Evolutionary conservation across 2,113 vertebrate species (phyloP), one percentile per base, ranked within the genome.

Genomic region (Ornithorhynchus anatinus): DNA sequence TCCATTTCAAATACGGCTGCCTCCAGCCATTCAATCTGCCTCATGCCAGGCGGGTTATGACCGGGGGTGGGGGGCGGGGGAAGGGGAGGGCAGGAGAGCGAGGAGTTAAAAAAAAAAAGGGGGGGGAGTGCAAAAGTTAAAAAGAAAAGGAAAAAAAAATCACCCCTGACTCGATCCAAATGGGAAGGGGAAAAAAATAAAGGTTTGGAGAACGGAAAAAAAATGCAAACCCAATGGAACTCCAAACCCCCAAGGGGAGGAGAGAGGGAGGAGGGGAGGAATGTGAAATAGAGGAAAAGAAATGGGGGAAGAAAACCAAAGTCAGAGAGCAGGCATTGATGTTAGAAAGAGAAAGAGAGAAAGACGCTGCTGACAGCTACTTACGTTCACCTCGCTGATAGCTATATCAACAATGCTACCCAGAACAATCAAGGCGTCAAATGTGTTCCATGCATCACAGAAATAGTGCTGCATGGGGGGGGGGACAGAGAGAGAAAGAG

Each of bases 321-420:
- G 78, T 78, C 79, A 86, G 69, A 92, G 90, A 91, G 92, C 94
- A 95, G 92, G 93, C 95, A 95, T 90, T 92, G 94, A 95, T 91
- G 94, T 94, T 92, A 94, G 79, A 69, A 20, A n/a, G n/a, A n/a
- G n/a, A n/a, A n/a, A n/a, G n/a, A n/a, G 91, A 92, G 91, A 94
- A 89, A 94, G 94, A 94, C 94, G 94, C 94, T n/a, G n/a, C n/a
- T n/a, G n/a, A n/a, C 92, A 87, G 91, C 94, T 99, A 98, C 98
- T 99, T 98, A 98, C 96, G 96, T 98, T 97, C 95, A 97, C 96
- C 95, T 99, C 96, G 95, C 96, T 99, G 97, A 99, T 99, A 92
- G 97, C 97, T 97, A 99, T 99, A 95, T 99, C 97, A 98, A 99
- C 97, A 97, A 99, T 95, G 96, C 97, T 99, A 98, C 97, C 97